Conservation (phyloP, 2,113 vertebrate genomes). For the Uria lomvia region DNA sequence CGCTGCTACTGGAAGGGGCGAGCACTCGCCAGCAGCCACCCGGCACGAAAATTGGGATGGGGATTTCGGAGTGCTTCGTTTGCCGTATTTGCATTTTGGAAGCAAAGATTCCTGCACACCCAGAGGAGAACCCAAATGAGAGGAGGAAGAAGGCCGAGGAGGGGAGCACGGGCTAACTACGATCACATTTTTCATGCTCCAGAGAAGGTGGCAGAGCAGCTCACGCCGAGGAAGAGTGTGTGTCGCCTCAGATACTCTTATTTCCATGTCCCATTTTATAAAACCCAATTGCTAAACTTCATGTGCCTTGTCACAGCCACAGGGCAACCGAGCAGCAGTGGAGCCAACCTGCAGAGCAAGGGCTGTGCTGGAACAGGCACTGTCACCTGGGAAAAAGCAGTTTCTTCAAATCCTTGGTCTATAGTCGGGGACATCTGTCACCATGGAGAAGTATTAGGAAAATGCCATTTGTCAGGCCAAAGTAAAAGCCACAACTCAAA, state of each 20-base stretch:
- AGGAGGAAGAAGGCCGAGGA: not conserved
- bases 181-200: not conserved
- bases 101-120: not conserved
- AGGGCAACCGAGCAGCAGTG: not conserved
- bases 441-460: not conserved
- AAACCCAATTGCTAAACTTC: not conserved
- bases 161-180: not conserved
- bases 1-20: not conserved
- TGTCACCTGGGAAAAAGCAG: not conserved
- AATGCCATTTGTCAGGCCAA: not conserved
- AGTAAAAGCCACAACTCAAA: not conserved
- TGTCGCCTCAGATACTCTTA: not conserved
- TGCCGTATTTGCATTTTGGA: not conserved
- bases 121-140: not conserved
- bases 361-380: too few relatives aligned
- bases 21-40: not conserved
- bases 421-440: not conserved
- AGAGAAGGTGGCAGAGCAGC: not conserved
- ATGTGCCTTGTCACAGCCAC: not conserved
- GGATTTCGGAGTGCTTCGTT: not conserved
- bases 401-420: not conserved
- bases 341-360: not conserved
- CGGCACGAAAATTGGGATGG: not conserved
- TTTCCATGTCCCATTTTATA: not conserved
- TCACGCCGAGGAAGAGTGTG: not conserved